Percentiles rank a stretch among this genome's conserved stretches.
Conservation (phyloP, 1,140 invertebrate species). For the Eumaeus atala region DNA sequence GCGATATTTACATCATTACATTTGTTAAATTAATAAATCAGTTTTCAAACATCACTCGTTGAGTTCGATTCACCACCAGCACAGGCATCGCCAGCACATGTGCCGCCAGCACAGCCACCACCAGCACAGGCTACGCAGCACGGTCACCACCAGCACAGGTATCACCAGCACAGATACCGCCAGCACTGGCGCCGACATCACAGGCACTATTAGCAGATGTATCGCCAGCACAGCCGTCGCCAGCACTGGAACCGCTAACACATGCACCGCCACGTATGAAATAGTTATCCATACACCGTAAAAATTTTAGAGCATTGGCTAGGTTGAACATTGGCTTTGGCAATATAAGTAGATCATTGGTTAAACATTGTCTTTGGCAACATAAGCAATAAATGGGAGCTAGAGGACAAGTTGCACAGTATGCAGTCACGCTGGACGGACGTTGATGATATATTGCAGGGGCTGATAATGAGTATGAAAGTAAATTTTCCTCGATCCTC, state of each 20-base stretch:
- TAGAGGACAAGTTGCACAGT: background rate
- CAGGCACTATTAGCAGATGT: background rate
- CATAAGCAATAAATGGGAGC: slow-evolving; percentile 21
- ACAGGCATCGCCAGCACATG: too few species aligned
- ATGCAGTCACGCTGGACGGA: background rate
- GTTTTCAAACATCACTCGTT: too few species aligned
- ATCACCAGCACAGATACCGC: background rate
- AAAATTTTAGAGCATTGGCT: slow-evolving; percentile 21
- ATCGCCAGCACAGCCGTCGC: background rate
- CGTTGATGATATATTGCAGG: slow-evolving; percentile 12
- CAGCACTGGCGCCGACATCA: background rate
- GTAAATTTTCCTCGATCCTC: slow-evolving; percentile 19
- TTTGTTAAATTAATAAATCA: too few species aligned
- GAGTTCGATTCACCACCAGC: too few species aligned
- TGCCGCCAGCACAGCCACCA: too few species aligned
- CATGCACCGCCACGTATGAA: slow-evolving; percentile 1
- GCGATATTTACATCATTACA: too few species aligned
- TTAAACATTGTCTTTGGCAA: slow-evolving; percentile 14
- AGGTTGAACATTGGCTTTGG: too few species aligned
- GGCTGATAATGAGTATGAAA: slow-evolving; percentile 16
- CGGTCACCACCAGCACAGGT: too few species aligned
- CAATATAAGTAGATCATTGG: too few species aligned
- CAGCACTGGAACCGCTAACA: background rate
- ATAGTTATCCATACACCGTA: slow-evolving; percentile 14
- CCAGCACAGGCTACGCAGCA: too few species aligned